Conservation (phyloP, 2,888 invertebrate species). For the Hemistola chrysoprasaria region DNA sequence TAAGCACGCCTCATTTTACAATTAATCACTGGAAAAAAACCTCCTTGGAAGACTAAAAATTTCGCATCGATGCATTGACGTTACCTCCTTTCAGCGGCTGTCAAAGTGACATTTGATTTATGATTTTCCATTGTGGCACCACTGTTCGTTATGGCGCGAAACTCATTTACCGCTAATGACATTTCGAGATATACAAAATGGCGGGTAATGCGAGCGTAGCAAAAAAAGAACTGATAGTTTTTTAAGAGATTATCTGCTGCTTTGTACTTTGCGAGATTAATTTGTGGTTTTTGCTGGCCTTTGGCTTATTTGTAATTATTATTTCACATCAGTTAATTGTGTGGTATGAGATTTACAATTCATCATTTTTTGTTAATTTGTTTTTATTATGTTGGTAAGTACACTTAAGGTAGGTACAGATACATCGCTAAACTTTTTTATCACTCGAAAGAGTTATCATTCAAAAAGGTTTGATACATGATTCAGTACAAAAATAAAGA, state of each 20-base stretch:
- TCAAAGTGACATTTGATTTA: slow-evolving; percentile 78
- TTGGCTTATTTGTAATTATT: slow-evolving; percentile 36
- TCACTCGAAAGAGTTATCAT: too few species aligned
- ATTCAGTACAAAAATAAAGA: too few species aligned
- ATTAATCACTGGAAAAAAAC: slow-evolving; percentile 67
- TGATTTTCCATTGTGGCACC: slow-evolving; percentile 73
- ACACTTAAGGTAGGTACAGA: too few species aligned
- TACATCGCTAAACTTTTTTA: neutral
- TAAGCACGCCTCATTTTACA: slow-evolving; percentile 55
- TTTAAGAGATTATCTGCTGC: slow-evolving; percentile 40
- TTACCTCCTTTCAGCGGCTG: slow-evolving; percentile 72
- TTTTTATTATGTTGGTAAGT: slow-evolving; percentile 11
- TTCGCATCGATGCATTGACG: slow-evolving; percentile 77
- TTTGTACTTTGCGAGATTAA: slow-evolving; percentile 47
- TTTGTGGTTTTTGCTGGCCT: slow-evolving; percentile 41
- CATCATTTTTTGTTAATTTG: slow-evolving; percentile 10
- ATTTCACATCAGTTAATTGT: slow-evolving; percentile 23
- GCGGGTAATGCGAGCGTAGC: slow-evolving; percentile 50
- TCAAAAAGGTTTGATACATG: too few species aligned
- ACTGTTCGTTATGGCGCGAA: slow-evolving; percentile 75
- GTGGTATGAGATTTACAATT: slow-evolving; percentile 14
- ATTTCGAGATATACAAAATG: slow-evolving; percentile 69
- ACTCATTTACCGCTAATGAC: slow-evolving; percentile 76
- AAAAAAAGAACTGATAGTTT: slow-evolving; percentile 48
- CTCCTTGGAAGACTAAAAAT: slow-evolving; percentile 59